Conservation (phyloP, 2,797 vertebrate species). For the Myotis myotis region DNA sequence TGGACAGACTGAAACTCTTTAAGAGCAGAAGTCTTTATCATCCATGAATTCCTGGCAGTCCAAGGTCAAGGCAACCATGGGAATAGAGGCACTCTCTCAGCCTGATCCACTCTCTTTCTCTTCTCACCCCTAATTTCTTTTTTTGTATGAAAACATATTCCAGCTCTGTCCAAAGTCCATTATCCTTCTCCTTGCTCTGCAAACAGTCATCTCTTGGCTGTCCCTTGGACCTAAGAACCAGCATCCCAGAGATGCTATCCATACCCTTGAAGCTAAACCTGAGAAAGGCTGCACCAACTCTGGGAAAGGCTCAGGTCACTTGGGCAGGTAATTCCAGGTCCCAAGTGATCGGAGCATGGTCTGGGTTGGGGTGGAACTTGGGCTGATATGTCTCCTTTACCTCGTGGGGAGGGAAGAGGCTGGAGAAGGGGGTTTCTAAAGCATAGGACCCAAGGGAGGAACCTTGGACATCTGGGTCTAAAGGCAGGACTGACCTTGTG, state of each 20-base stretch:
- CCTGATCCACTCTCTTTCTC: neutral
- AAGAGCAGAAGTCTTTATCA: neutral
- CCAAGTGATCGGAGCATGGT: neutral
- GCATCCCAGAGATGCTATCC: neutral
- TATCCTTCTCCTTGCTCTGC: neutral
- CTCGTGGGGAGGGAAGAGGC: neutral
- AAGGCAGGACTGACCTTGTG: neutral
- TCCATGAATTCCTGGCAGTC: neutral
- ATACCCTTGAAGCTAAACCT: neutral
- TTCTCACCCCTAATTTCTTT: neutral
- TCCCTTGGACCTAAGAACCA: neutral
- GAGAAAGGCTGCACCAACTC: neutral
- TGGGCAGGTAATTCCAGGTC: neutral
- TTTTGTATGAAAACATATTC: neutral
- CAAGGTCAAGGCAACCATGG: neutral
- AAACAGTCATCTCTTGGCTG: neutral
- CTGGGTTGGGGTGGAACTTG: neutral
- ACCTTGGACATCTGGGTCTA: neutral
- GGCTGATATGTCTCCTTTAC: neutral
- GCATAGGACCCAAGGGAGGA: accelerated
- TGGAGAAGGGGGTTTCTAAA: neutral
- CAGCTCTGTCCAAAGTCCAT: neutral
- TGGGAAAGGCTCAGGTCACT: neutral
- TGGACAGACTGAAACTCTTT: neutral
- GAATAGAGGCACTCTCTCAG: neutral